Evolutionary conservation across 2,888 invertebrate genomes (phyloP), one percentile per base, ranked within the genome.

Genomic region (Leptodirus hochenwartii): DNA sequence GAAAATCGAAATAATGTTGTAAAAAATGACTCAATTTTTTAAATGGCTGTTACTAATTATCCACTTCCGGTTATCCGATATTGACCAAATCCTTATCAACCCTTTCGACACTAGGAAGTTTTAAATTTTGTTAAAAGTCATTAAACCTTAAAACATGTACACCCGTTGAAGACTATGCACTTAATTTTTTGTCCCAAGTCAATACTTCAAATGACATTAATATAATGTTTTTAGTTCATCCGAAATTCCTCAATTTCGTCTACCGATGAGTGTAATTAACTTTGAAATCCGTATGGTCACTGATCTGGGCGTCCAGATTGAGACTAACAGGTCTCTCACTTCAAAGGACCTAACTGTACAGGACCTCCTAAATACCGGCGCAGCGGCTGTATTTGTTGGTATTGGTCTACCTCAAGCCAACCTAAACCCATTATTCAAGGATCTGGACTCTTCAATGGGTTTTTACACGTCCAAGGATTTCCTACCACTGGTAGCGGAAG

Each of bases 401-500:
- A 76, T 84, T 44, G 93, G 95, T 24, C 61, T 95, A 22, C 95
- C 96, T 0, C 76, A 93, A 47, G 76, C 96, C 0, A 95, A 87
- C 45, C 59, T 63, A 11, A 68, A 77, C 31, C 68, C 77, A 0
- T 71, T 87, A 13, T 90, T 91, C 50, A 58, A 69, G 40, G 68
- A 68, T 1, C 59, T 96, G 0, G 73, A 68, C 1, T 56, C 66
- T 31, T 66, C 73, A 5, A 74, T 78, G 66, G 96, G 96, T 1
- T 96, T 93, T 54, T 95, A 69, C 49, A 93, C 95, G 0, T 95
- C 95, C 25, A 98, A 98, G 54, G 72, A 71, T 39, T 96, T 95
- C 48, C 56, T 98, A 30, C 95, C 95, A 0, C 56, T 68, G 23
- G 95, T 96, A 0, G 66, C 95, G 0, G 64, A 65, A 41, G 85